Base-by-base conservation (phyloP, 2,797 vertebrate genomes). In the Pelochelys cantorii region DNA sequence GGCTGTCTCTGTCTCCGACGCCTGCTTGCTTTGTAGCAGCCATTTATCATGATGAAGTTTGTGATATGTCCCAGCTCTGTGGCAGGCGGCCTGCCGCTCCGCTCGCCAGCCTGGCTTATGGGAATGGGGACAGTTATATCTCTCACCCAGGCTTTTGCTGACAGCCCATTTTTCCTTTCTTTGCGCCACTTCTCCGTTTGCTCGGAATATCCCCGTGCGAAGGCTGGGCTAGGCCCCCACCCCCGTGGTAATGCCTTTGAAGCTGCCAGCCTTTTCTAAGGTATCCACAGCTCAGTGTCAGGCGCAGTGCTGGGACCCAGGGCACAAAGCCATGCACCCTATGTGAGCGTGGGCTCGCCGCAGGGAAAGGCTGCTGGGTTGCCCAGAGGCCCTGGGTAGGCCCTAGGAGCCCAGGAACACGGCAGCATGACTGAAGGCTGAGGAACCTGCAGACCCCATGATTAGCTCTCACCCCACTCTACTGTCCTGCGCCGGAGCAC, bases 41-140 rank as follows among this genome's bases (percentile, higher is more conserved):
- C 5, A 80, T 85, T 94, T 97, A 96, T 95, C 94, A 97, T 95
- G 83, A 93, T 83, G 92, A 87, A 55, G 86, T 86, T 94, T 85
- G 80, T 89, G 94, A 83, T 10, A 87, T 83, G 92, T 90, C 68
- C 34, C 87, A 95, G 93, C 83, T 96, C 78, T 54, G 59, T 42
- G 94, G 93, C 90, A 83, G 81, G 82, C 88, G 87, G 91, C 93
- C 93, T 94, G 89, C 92, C 88, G 71, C 84, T 92, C 83, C 92
- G 11, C 48, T 62, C 81, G 79, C n/a, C 93, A 97, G 86, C 10
- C 81, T 15, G 65, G 87, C 77, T 95, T 94, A 92, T 94, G 96
- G 93, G 94, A 96, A 71, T 37, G 27, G 80, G 31, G 37, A 71
- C 56, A 52, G 7, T 42, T 23, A 53, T 12, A 80, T 59, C 65